These are phyloP conservation scores for Galbula dea DNA, from an alignment of 2,113 vertebrate genomes.

Conservation along the genomic window DNA sequence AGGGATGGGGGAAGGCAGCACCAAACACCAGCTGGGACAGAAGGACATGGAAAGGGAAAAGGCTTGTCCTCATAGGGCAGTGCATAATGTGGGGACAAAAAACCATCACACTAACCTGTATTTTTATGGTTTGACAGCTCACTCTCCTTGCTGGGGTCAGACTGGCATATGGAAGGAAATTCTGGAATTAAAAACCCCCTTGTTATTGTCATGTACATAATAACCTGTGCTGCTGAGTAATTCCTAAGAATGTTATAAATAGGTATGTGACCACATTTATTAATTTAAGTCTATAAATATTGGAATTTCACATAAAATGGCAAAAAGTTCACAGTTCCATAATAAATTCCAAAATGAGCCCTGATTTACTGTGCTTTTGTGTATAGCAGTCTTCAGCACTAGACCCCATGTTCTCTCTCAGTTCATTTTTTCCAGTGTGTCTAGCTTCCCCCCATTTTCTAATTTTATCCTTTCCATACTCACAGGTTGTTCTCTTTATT, in stretches of 20 bases:
- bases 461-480: neutral
- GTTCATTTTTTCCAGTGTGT: neutral
- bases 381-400: neutral
- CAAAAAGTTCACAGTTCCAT: neutral
- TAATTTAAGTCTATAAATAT: neutral
- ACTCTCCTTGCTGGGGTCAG: neutral
- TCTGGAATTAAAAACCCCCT: neutral
- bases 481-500: neutral
- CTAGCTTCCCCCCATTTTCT: neutral
- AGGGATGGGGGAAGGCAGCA: neutral
- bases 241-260: neutral
- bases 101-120: neutral
- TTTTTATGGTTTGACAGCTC: neutral
- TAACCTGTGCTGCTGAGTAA: neutral
- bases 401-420: neutral
- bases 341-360: neutral
- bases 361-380: neutral
- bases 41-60: neutral
- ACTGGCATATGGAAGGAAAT: neutral
- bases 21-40: neutral
- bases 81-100: rapidly evolving
- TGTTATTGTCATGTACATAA: neutral
- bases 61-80: neutral
- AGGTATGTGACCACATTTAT: neutral
- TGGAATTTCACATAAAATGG: neutral